phyloP scores from a whole-genome alignment of 1,140 invertebrate species.

The Drosophila nigrodunni region DNA sequence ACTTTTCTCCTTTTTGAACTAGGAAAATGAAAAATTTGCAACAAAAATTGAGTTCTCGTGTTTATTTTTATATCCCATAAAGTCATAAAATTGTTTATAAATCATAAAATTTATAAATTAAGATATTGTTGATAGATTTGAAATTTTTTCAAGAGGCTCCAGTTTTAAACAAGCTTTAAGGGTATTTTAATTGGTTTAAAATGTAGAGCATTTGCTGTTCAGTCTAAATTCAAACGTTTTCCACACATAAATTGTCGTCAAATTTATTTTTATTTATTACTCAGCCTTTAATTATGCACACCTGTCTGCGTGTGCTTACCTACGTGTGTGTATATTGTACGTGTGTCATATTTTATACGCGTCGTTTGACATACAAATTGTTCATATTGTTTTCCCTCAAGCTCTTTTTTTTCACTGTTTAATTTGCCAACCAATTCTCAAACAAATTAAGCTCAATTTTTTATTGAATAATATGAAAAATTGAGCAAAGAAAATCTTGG shows the following conservation, averaged over 20 bases:
- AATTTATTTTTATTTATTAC: slow-evolving; percentile 31
- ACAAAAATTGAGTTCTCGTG: background rate
- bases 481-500: background rate
- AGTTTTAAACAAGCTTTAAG: too few relatives aligned
- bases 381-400: slow-evolving; percentile 18
- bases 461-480: slow-evolving; percentile 16
- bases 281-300: slow-evolving; percentile 64
- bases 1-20: background rate
- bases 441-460: slow-evolving; percentile 9
- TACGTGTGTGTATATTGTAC: slow-evolving; percentile 3
- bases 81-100: background rate
- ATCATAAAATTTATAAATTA: background rate
- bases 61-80: background rate
- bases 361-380: slow-evolving; percentile 41
- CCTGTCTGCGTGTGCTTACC: background rate
- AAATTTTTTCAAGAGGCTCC: too few relatives aligned
- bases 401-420: slow-evolving; percentile 8
- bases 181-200: too few relatives aligned
- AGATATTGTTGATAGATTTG: background rate
- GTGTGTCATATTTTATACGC: slow-evolving; percentile 32
- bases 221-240: background rate
- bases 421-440: slow-evolving; percentile 26
- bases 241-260: background rate
- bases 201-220: background rate
- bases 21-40: background rate